These are phyloP conservation scores for Ametastegia equiseti DNA, from an alignment of 2,888 invertebrate genomes.

Conservation along the genomic window DNA sequence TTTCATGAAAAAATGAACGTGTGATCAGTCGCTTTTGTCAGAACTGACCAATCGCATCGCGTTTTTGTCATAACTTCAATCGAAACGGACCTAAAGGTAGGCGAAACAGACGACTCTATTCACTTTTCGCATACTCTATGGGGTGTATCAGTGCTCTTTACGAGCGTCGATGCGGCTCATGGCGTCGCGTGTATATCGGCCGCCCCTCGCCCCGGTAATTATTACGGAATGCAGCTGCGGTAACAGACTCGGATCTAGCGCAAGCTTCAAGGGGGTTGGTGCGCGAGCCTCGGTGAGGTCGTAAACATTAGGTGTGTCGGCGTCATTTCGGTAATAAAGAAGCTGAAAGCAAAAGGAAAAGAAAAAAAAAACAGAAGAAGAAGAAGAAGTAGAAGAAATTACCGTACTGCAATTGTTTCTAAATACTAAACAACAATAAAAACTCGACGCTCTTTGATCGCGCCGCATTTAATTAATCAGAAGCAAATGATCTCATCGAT, in stretches of 20 bases:
- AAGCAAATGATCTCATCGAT: too few relatives aligned
- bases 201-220: slow-evolving; percentile 53
- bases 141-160: background rate
- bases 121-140: background rate
- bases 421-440: background rate
- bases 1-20: too few relatives aligned
- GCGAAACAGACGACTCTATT: background rate
- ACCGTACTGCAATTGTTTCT: too few relatives aligned
- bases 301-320: slow-evolving; percentile 72
- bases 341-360: background rate
- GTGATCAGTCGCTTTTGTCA: background rate
- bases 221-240: slow-evolving; percentile 60
- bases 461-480: too few relatives aligned
- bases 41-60: background rate
- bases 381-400: background rate
- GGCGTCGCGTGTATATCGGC: background rate
- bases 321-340: slow-evolving; percentile 61
- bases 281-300: slow-evolving; percentile 65
- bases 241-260: slow-evolving; percentile 50
- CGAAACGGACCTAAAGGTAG: background rate
- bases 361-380: background rate
- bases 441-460: background rate
- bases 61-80: background rate
- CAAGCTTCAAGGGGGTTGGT: slow-evolving; percentile 50
- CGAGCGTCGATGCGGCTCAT: background rate